Percentiles rank a stretch among this genome's conserved stretches.
phyloP scores from a whole-genome alignment of 2,113 vertebrate species.

The Spheniscus mendiculus region DNA sequence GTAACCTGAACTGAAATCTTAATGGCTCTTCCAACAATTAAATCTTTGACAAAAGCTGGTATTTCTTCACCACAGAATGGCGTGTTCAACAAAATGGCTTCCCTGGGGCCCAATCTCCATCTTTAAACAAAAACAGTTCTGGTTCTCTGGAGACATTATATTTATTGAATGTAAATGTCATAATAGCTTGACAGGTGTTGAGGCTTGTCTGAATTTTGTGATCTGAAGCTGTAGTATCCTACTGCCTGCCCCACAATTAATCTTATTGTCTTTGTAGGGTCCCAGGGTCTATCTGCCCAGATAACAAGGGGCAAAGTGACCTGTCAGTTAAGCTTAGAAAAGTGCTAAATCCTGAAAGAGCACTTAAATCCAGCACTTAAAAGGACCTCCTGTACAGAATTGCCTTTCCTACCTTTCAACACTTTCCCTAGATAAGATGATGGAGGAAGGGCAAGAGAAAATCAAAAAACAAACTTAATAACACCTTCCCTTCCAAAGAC shows the following conservation, averaged over 20 bases:
- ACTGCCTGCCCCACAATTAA: constrained; percentile 37
- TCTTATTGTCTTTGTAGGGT: constrained; percentile 25
- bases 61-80: constrained; percentile 48
- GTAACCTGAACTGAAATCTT: constrained; percentile 54
- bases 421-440: constrained; percentile 71
- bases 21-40: constrained; percentile 57
- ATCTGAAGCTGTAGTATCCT: constrained; percentile 28
- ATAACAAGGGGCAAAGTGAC: constrained; percentile 65
- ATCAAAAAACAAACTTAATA: constrained; percentile 81
- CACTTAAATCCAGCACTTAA: constrained; percentile 72
- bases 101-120: constrained; percentile 50
- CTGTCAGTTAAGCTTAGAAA: constrained; percentile 56
- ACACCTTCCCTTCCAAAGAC: constrained; percentile 73
- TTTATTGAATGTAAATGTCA: constrained; percentile 51
- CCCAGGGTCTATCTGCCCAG: constrained; percentile 43
- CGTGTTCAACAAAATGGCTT: constrained; percentile 43
- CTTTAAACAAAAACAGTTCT: constrained; percentile 62
- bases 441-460: constrained; percentile 74
- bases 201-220: constrained; percentile 25
- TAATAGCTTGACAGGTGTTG: constrained; percentile 59
- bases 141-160: constrained; percentile 54
- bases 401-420: constrained; percentile 75
- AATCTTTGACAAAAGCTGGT: constrained; percentile 50
- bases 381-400: constrained; percentile 70
- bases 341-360: constrained; percentile 50